These are phyloP conservation scores for Brenthis daphne DNA, from an alignment of 2,888 invertebrate genomes.

Conservation along the genomic window DNA sequence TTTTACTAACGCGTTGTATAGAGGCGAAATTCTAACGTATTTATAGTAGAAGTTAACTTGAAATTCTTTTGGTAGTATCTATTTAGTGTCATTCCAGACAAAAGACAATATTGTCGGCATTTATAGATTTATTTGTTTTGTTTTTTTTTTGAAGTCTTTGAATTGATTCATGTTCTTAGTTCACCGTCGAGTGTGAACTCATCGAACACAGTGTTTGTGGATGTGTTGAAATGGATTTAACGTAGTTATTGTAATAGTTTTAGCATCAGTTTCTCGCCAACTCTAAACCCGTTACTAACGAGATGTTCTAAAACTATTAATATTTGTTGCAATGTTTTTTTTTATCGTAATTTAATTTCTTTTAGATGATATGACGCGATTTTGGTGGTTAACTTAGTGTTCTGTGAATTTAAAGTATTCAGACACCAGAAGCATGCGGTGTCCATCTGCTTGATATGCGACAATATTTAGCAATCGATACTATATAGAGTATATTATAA, in stretches of 20 bases:
- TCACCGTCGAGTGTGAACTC: conserved; percentile 49
- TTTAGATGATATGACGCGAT: conserved; percentile 43
- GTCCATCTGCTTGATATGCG: conserved; percentile 77
- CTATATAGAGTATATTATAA: conserved; percentile 77
- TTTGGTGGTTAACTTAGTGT: conserved; percentile 46
- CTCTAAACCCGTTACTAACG: conserved; percentile 60
- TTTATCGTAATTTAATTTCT: conserved; percentile 47
- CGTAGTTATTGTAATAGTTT: conserved; percentile 61
- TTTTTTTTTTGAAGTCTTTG: conserved; percentile 37
- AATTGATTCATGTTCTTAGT: conserved; percentile 49
- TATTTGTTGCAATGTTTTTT: conserved; percentile 49
- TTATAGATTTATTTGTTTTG: conserved; percentile 73
- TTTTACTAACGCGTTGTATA: conserved; percentile 62
- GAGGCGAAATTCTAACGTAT: conserved; percentile 66
- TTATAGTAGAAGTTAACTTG: conserved; percentile 50
- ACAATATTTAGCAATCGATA: conserved; percentile 81
- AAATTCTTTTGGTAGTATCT: conserved; percentile 53
- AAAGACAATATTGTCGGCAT: conserved; percentile 81
- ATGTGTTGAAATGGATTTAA: conserved; percentile 61
- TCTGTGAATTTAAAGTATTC: conserved; percentile 58
- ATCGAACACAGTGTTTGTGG: conserved; percentile 56
- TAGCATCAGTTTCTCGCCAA: conserved; percentile 59
- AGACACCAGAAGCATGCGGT: conserved; percentile 66
- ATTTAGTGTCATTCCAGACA: conserved; percentile 79
- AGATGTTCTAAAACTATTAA: conserved; percentile 57